phyloP scores from a whole-genome alignment of 2,797 vertebrate species.

The Naso thynnoides region DNA sequence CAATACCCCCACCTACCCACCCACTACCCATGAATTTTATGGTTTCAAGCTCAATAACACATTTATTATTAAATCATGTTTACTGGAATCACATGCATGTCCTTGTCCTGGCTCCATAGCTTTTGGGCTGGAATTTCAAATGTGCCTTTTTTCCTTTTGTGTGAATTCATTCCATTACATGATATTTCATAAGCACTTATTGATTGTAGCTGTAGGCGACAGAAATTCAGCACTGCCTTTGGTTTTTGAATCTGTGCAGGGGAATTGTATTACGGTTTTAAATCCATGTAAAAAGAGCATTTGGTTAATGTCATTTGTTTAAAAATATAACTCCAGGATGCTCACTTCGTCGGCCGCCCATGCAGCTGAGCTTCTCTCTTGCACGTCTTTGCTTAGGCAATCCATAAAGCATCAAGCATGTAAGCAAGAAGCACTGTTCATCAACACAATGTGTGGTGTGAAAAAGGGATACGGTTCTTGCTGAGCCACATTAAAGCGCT shows the following conservation, averaged over 20 bases:
- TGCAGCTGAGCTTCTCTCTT: conserved; percentile 42
- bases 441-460: conserved; percentile 62
- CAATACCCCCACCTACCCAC: conserved; percentile 24
- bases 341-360: conserved; percentile 38
- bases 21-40: conserved; percentile 64
- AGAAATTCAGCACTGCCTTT: conserved; percentile 31
- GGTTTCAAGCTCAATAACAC: conserved; percentile 72
- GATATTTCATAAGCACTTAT: conserved; percentile 71
- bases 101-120: conserved; percentile 38
- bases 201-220: conserved; percentile 56
- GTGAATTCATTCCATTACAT: conserved; percentile 64
- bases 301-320: conserved; percentile 39
- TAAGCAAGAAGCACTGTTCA: conserved; percentile 55
- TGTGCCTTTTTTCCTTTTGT: conserved; percentile 38
- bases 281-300: conserved; percentile 27
- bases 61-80: conserved; percentile 77
- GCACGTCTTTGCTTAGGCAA: conserved; percentile 65
- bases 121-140: conserved; percentile 43
- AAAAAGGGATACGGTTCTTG: conserved; percentile 57
- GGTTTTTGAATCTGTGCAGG: conserved; percentile 26
- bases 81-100: conserved; percentile 59
- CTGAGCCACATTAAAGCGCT: conserved; percentile 65
- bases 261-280: conserved; percentile 25
- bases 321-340: conserved; percentile 34
- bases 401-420: conserved; percentile 66